Base-by-base conservation (phyloP, 2,888 invertebrate species). In the Anoncus sp. region DNA sequence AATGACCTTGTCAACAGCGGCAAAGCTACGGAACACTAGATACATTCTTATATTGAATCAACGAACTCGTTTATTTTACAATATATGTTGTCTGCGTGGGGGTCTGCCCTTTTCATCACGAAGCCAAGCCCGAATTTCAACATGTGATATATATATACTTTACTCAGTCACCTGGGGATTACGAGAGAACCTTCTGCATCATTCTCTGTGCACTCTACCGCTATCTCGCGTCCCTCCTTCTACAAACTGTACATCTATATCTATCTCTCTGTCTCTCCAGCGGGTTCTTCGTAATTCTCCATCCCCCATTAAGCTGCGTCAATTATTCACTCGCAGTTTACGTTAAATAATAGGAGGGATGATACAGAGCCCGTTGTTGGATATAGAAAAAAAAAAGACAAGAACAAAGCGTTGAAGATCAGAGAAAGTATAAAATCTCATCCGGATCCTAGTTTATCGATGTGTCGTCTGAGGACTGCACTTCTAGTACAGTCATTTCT, bases 271-370 rank as follows among this genome's bases (percentile, higher is more conserved):
- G n/a, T n/a, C n/a, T n/a, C n/a, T n/a, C n/a, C n/a, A n/a, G n/a
- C n/a, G n/a, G 60, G 71, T 72, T 81, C 78, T 75, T 72, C 85
- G 82, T 88, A 86, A 89, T 88, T 87, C 88, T 87, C 87, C 84
- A 87, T 85, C 10, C 27, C 85, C 88, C 89, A 89, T 89, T 89
- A 89, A 89, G 88, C 87, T 86, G 75, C 83, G 82, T 89, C 82
- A 89, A 89, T 87, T 88, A 89, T 89, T 89, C 84, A 89, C 78
- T 85, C 79, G 82, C 85, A 88, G 88, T 89, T 89, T 88, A 88
- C 88, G 85, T 88, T 89, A 88, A n/a, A 88, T 88, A 89, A 89
- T 87, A 87, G 85, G 86, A 84, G 70, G 65, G 65, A 55, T 6
- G 20, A 35, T 20, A 27, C 38, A 51, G 55, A 59, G 43, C 53